Evolutionary conservation across 2,113 vertebrate species (phyloP), one percentile per base, ranked within the genome.

Genomic region (Prionailurus bengalensis): DNA sequence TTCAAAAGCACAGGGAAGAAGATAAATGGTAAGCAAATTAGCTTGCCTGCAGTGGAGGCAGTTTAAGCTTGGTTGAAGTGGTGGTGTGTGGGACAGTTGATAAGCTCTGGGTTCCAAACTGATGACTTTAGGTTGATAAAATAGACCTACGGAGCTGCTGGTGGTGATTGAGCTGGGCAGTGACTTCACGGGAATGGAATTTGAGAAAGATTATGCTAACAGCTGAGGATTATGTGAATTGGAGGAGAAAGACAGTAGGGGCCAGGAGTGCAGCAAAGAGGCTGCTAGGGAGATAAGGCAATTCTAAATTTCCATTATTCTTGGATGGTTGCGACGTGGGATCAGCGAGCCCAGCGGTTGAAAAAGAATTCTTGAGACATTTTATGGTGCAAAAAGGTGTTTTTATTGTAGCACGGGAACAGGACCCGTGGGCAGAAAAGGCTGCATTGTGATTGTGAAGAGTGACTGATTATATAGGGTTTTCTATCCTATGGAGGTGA

Each of bases 161-260:
- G 21, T 93, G 68, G 21, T 79, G 93, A 97, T 15, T 68, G 91
- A 92, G 61, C 15, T 92, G 65, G 78, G 81, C 92, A 95, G 51
- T 97, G 87, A 96, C 76, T 74, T 95, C 96, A 94, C 23, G 76
- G 87, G 88, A 92, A 81, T 73, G 76, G 94, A 94, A 97, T 76
- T 39, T 82, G 76, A 96, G 93, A 88, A 94, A 92, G 95, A 94
- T 90, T 74, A 48, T 88, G 36, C 33, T 71, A 92, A 83, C 95
- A 97, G 93, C 95, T 98, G 98, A 97, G 91, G 95, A 96, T 97
- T 96, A 92, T 73, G 79, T 96, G 73, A 88, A 79, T 48, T 87
- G 80, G 63, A 94, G 45, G 65, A 61, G 68, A 86, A 83, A 94
- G 48, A 91, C 39, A 76, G 27, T 27, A 70, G 33, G 39, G 61